These are phyloP conservation scores for Catocala fraxini DNA, from an alignment of 2,888 invertebrate genomes.

Conservation along the genomic window DNA sequence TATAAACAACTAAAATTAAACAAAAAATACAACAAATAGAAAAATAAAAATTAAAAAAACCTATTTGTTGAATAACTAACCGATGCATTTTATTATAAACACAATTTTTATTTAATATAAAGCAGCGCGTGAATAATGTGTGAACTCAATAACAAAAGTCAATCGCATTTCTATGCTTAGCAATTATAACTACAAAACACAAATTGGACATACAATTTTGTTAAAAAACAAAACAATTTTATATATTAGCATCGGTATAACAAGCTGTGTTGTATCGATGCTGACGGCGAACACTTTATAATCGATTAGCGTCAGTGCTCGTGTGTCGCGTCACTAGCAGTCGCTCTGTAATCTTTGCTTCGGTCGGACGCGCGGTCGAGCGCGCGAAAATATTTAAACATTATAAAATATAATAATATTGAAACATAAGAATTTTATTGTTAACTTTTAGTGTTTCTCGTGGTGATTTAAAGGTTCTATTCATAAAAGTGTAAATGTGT, in stretches of 20 bases:
- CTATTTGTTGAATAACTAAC: no score
- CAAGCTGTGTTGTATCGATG: constrained; percentile 16
- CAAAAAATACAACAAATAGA: no score
- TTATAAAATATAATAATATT: constrained; percentile 28
- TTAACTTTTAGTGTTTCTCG: constrained; percentile 19
- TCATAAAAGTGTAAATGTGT: constrained; percentile 7
- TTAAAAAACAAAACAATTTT: constrained; percentile 6
- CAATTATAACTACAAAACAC: neutral
- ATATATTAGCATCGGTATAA: constrained; percentile 14
- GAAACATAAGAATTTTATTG: neutral
- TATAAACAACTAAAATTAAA: no score
- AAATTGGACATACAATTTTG: constrained; percentile 9
- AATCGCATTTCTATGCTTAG: constrained; percentile 1
- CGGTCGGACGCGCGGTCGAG: constrained; percentile 66
- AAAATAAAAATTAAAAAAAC: no score
- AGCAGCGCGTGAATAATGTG: constrained; percentile 4
- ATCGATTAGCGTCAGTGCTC: constrained; percentile 41
- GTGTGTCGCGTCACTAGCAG: constrained; percentile 72
- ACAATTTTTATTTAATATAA: neutral
- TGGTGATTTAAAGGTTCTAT: constrained; percentile 8
- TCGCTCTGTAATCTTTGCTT: constrained; percentile 64
- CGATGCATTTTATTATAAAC: no score
- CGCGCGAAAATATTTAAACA: constrained; percentile 40
- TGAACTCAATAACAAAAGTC: constrained; percentile 8
- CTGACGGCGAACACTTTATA: constrained; percentile 26